A percentile compares a stretch with the other conserved stretches of the same genome.
These are phyloP conservation scores for Zoroaster sp. DNA, from an alignment of 53 echinoderm and acorn worm species.

Conservation along the genomic window DNA sequence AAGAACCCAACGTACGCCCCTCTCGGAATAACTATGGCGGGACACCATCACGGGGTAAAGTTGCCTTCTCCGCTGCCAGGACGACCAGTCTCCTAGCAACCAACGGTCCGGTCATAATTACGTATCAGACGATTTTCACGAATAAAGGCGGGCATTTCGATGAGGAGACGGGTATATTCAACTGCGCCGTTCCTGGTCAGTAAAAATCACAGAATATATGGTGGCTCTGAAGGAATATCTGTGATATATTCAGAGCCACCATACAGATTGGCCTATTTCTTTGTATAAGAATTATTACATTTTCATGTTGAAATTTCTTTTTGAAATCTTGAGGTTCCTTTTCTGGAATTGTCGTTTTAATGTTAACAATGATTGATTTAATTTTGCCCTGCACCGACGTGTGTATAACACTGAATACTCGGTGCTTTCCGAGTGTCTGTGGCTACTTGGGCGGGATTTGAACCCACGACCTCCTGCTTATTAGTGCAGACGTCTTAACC, in stretches of 20 bases:
- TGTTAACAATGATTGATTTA: no score
- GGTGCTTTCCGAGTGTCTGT: no score
- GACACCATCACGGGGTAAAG: neutral
- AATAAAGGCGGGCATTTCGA: slow-evolving; percentile 78
- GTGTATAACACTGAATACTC: no score
- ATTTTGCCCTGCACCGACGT: no score
- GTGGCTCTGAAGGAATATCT: neutral
- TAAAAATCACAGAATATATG: neutral
- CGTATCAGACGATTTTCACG: slow-evolving; percentile 79
- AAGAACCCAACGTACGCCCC: neutral
- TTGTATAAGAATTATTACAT: no score
- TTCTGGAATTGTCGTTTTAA: no score
- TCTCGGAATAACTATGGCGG: neutral
- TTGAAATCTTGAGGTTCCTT: no score
- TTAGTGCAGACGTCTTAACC: no score
- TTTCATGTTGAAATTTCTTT: no score
- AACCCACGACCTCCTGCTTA: no score
- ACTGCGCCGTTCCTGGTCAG: slow-evolving; percentile 79
- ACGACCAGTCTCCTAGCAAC: slow-evolving; percentile 62
- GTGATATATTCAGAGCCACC: neutral
- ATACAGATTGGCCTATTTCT: no score
- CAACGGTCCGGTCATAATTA: slow-evolving; percentile 65
- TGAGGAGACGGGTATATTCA: slow-evolving; percentile 78
- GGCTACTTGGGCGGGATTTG: no score
- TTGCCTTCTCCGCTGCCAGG: slow-evolving; percentile 79